phyloP scores from a whole-genome alignment of 2,797 vertebrate species.

The Halcyon smyrnensis region DNA sequence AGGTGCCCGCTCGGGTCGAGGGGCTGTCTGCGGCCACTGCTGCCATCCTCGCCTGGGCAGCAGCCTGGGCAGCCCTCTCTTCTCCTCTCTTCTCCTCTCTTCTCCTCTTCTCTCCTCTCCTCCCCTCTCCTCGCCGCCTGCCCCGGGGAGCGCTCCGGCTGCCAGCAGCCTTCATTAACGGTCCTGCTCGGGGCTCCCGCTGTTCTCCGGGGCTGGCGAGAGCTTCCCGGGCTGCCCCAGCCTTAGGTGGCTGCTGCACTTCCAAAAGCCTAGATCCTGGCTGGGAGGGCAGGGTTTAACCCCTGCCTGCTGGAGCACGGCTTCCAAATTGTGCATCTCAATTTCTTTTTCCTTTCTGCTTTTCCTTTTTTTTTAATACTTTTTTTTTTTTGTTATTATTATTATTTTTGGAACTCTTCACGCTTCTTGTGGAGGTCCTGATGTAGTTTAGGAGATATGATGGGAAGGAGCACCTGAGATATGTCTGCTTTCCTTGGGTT shows the following conservation, averaged over 20 bases:
- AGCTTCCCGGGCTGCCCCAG: background rate
- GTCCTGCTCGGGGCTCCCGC: background rate
- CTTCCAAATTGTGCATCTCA: accelerated
- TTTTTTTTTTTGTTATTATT: background rate
- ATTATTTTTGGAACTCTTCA: background rate
- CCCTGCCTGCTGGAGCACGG: background rate
- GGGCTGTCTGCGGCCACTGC: background rate
- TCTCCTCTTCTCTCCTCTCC: background rate
- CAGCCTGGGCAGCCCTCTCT: background rate
- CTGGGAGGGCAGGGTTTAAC: background rate
- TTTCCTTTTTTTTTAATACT: background rate
- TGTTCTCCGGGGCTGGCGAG: background rate
- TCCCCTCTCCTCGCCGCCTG: background rate
- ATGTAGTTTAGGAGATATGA: background rate
- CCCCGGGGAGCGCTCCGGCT: background rate
- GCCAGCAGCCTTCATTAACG: constrained; percentile 36
- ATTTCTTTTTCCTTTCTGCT: background rate
- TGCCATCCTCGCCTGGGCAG: background rate
- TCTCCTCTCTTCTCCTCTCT: too few relatives aligned
- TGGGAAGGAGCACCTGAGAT: background rate
- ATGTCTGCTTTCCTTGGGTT: background rate
- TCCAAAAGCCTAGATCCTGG: background rate
- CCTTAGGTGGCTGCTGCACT: background rate
- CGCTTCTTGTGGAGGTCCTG: accelerated
- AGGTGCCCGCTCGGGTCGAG: background rate